Conservation (phyloP, 1,140 invertebrate species). For the Coptotermes formosanus region DNA sequence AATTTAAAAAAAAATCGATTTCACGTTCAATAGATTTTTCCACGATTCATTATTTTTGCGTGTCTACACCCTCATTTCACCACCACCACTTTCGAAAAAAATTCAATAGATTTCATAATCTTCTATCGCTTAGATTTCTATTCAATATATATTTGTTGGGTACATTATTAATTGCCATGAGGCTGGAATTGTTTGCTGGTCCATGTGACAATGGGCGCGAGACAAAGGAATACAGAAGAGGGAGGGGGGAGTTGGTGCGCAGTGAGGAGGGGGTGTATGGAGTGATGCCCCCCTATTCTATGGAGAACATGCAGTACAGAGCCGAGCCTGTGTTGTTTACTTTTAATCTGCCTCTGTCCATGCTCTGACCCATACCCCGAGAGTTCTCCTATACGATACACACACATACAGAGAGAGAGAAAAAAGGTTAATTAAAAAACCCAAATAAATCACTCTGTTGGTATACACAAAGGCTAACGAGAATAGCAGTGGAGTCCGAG, state of each 20-base stretch:
- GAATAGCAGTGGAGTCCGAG: constrained; percentile 14
- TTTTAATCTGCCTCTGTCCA: constrained; percentile 22
- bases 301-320: not conserved
- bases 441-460: constrained; percentile 28
- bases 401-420: constrained; percentile 17
- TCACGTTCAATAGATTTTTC: constrained; percentile 13
- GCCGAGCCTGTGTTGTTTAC: constrained; percentile 21
- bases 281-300: not conserved
- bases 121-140: constrained; percentile 12
- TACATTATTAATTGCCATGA: constrained; percentile 24
- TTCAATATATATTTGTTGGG: constrained; percentile 22
- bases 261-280: not conserved
- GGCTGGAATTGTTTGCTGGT: constrained; percentile 18
- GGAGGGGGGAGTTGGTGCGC: not conserved
- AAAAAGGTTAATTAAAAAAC: constrained; percentile 27
- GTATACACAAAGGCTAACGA: constrained; percentile 30
- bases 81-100: not conserved
- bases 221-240: constrained; percentile 8
- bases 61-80: not conserved
- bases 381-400: constrained; percentile 20
- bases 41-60: constrained; percentile 13
- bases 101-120: constrained; percentile 15
- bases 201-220: constrained; percentile 2
- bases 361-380: constrained; percentile 19
- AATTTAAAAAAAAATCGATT: constrained; percentile 6